Evolutionary conservation across 2,888 invertebrate species (phyloP).

Genomic region (Habroteleia sp.): DNA sequence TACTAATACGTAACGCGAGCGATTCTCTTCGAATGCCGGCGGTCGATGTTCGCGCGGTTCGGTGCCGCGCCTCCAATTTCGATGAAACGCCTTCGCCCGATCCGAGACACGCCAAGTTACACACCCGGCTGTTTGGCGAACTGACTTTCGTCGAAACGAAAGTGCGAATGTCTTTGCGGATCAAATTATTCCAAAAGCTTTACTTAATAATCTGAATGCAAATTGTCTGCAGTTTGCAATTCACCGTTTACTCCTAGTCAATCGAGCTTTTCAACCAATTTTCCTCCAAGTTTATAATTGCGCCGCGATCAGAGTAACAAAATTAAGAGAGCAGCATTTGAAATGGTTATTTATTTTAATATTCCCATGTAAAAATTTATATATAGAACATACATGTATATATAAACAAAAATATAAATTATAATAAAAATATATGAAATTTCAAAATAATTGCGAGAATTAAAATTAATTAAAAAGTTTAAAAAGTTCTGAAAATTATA

Average conservation of each 20-base stretch:
- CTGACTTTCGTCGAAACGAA: slow-evolving; percentile 31
- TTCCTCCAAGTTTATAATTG: too few relatives aligned
- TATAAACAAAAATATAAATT: too few relatives aligned
- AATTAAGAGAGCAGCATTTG: too few relatives aligned
- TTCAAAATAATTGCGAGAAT: too few relatives aligned
- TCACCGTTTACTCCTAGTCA: too few relatives aligned
- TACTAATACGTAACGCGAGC: slow-evolving; percentile 21
- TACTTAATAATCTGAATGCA: slow-evolving; percentile 19
- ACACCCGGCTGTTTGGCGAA: slow-evolving; percentile 30
- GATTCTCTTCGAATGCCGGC: slow-evolving; percentile 22
- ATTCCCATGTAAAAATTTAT: too few relatives aligned
- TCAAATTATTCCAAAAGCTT: slow-evolving; percentile 28
- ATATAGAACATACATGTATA: too few relatives aligned
- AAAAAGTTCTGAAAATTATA: too few relatives aligned
- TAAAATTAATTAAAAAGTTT: too few relatives aligned
- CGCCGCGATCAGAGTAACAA: too few relatives aligned
- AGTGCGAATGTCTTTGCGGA: slow-evolving; percentile 24
- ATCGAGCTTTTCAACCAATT: neutral
- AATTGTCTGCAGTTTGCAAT: slow-evolving; percentile 5
- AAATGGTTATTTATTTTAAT: too few relatives aligned
- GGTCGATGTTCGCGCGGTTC: slow-evolving; percentile 19
- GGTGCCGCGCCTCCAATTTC: slow-evolving; percentile 41
- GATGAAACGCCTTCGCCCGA: slow-evolving; percentile 27
- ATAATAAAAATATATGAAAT: too few relatives aligned
- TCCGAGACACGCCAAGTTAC: slow-evolving; percentile 44